These are phyloP conservation scores for Sarcoramphus papa DNA, from an alignment of 2,797 vertebrate species.

Conservation along the genomic window DNA sequence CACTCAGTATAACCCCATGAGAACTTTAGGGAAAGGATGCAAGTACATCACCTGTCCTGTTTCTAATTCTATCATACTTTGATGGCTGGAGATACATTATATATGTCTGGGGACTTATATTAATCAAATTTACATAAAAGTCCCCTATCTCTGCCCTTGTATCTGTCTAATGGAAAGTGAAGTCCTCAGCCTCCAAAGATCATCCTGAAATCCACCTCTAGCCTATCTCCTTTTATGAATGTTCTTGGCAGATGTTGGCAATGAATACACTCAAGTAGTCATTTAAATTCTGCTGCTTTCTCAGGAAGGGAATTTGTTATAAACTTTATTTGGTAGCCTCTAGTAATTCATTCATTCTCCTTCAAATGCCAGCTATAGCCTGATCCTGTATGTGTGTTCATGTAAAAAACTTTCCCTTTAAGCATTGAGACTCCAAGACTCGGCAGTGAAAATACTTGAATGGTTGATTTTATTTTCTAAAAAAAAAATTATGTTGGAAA, in stretches of 20 bases:
- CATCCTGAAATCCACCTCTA: background rate
- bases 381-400: background rate
- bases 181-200: background rate
- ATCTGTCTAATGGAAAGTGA: background rate
- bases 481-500: background rate
- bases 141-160: background rate
- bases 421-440: background rate
- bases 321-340: slow-evolving; percentile 23
- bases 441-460: background rate
- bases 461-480: background rate
- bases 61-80: background rate
- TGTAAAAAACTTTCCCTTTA: background rate
- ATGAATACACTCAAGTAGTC: slow-evolving; percentile 2
- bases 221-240: background rate
- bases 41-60: background rate
- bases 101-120: background rate
- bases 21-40: background rate
- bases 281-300: slow-evolving; percentile 38
- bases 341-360: slow-evolving; percentile 9
- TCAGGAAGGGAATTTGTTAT: background rate
- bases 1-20: background rate
- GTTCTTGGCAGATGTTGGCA: slow-evolving; percentile 6
- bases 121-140: background rate
- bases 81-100: background rate
- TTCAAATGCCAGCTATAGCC: background rate